phyloP scores from a whole-genome alignment of 2,888 invertebrate species.

The Athalia rosae region DNA sequence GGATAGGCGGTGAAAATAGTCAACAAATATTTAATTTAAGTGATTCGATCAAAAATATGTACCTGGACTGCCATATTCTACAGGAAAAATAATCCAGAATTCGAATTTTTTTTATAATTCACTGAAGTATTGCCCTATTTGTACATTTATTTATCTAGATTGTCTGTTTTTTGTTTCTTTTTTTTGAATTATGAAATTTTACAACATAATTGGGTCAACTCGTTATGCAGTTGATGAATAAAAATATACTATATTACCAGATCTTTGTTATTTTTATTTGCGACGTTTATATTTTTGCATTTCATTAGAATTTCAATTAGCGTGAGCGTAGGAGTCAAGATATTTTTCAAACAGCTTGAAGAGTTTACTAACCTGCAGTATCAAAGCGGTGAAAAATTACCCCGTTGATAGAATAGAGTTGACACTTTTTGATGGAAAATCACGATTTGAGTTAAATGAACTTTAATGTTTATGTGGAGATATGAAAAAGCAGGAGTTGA shows the following conservation, averaged over 20 bases:
- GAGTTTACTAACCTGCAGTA: slow-evolving; percentile 4
- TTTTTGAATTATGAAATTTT: no score
- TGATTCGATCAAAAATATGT: neutral
- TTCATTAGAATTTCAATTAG: neutral
- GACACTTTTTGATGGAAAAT: no score
- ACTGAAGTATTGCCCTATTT: neutral
- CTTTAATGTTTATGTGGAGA: no score
- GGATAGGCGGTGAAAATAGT: slow-evolving; percentile 4
- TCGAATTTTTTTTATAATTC: neutral
- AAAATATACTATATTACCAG: no score
- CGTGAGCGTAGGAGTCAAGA: neutral
- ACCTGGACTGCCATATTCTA: neutral
- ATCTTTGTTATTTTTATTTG: no score
- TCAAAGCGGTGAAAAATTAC: neutral
- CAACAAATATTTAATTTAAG: slow-evolving; percentile 9
- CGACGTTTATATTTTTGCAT: no score
- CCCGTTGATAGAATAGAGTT: neutral
- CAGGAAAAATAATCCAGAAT: neutral
- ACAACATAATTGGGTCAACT: no score
- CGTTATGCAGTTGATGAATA: no score
- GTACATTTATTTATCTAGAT: slow-evolving; percentile 7
- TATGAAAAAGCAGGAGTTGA: neutral
- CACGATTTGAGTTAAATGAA: no score
- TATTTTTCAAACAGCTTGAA: neutral
- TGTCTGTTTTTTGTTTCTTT: neutral